phyloP scores from a whole-genome alignment of 2,888 invertebrate genomes.

The Hydroisotoma schaefferi region DNA sequence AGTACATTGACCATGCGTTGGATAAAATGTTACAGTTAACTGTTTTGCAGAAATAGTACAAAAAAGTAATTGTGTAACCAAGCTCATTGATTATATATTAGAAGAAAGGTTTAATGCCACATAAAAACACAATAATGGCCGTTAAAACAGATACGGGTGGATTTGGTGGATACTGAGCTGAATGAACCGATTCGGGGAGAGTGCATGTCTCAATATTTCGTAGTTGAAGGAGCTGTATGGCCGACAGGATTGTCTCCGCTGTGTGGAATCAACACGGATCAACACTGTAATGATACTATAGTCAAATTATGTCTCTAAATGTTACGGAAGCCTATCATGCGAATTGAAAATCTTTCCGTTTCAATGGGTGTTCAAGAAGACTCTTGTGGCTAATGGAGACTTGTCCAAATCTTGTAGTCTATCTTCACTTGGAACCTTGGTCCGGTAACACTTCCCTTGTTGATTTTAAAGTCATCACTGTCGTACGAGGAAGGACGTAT shows the following conservation, averaged over 20 bases:
- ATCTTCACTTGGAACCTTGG: slow-evolving; percentile 48
- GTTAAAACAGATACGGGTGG: slow-evolving; percentile 42
- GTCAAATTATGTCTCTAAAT: neutral
- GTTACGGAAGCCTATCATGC: neutral
- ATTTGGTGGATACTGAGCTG: slow-evolving; percentile 49
- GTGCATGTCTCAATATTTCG: slow-evolving; percentile 47
- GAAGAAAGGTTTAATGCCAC: too few relatives aligned
- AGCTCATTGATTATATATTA: too few relatives aligned
- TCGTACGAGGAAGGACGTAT: slow-evolving; percentile 42
- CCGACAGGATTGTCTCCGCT: slow-evolving; percentile 48
- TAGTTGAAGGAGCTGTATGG: slow-evolving; percentile 47
- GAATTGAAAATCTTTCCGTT: neutral
- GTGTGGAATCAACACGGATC: slow-evolving; percentile 47
- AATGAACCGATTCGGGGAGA: slow-evolving; percentile 46
- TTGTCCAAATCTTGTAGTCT: slow-evolving; percentile 37
- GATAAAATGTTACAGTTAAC: too few relatives aligned
- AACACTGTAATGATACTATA: slow-evolving; percentile 38
- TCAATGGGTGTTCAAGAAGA: neutral
- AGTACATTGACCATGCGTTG: too few relatives aligned
- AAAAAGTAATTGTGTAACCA: too few relatives aligned
- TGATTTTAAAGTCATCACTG: slow-evolving; percentile 47
- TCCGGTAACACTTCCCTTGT: slow-evolving; percentile 37
- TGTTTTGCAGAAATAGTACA: too few relatives aligned
- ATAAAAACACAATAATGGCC: too few relatives aligned
- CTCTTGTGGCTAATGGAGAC: neutral